Base-by-base conservation (phyloP, 2,113 vertebrate genomes). In the pig (Sus scrofa) region DNA sequence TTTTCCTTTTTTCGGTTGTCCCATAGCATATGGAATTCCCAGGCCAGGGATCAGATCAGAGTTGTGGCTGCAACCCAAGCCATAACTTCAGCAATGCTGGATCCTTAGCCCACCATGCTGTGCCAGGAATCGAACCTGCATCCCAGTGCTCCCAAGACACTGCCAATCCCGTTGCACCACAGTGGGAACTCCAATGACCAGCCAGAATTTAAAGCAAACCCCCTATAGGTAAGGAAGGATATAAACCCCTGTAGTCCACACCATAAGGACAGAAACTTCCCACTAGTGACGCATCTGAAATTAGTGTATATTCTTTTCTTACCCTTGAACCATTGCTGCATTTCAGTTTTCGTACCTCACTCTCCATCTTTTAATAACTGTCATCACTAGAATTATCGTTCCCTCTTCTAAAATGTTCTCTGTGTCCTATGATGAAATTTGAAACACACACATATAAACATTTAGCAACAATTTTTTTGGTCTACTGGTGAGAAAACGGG, bases 311-410 rank as follows among this genome's bases (percentile, higher is more conserved):
- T 62, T 65, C 50, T 79, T 95, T 32, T 73, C 67, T 86, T 71
- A 50, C 62, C 79, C 67, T 77, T 77, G 34, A 62, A 63, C 32
- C 75, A 65, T 1, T 44, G 19, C 34, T 27, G 37, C 60, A 22
- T 52, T 89, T 84, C 34, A 44, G 52, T 92, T 94, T 94, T 62
- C 93, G 54, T 91, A 98, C 86, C 79, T 95, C 30, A 58, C 26
- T 78, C 39, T 87, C 91, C 14, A 24, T 89, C 22, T 75, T 68
- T 88, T 81, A 92, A 63, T 62, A 32, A 67, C 77, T 4, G 52
- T 83, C 34, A 1, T 87, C 65, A 10, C 2, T 44, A 7, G 54
- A 32, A 74, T 19, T 20, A 63, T 86, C 56, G 37, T 75, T 37
- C 3, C 1, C 7, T 39, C 12, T 79, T 77, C 6, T 62, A 70